Percentiles rank a stretch among this genome's conserved stretches.
phyloP scores from a whole-genome alignment of 2,888 invertebrate genomes.

The Dione vanillae region DNA sequence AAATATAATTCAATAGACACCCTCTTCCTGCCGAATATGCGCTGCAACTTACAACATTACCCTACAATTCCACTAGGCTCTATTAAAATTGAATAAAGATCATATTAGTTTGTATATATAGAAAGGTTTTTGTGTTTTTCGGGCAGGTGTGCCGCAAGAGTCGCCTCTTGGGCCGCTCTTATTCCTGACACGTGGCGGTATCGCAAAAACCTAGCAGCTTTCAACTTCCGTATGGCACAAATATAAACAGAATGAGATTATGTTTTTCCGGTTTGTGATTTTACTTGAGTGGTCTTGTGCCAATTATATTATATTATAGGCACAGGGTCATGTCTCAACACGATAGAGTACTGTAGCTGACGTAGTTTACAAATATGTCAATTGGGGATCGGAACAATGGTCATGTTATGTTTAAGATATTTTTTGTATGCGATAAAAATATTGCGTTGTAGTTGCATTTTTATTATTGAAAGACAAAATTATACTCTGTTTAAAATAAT shows the following conservation, averaged over 20 bases:
- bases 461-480: no score
- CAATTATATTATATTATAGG: slow-evolving; percentile 55
- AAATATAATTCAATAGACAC: slow-evolving; percentile 83
- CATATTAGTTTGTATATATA: slow-evolving; percentile 48
- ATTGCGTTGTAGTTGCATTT: neutral
- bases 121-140: slow-evolving; percentile 52
- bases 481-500: neutral
- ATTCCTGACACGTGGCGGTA: slow-evolving; percentile 82
- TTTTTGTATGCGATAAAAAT: neutral
- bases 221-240: slow-evolving; percentile 77
- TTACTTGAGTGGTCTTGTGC: slow-evolving; percentile 71
- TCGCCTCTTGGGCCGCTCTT: slow-evolving; percentile 71
- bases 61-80: slow-evolving; percentile 46
- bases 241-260: slow-evolving; percentile 80
- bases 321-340: neutral
- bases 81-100: slow-evolving; percentile 57
- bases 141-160: slow-evolving; percentile 80
- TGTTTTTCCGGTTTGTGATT: slow-evolving; percentile 80
- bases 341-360: neutral
- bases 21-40: slow-evolving; percentile 83
- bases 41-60: slow-evolving; percentile 59
- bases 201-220: slow-evolving; percentile 76
- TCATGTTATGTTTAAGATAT: neutral
- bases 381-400: slow-evolving; percentile 3
- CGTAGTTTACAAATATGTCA: slow-evolving; percentile 24